These are phyloP conservation scores for Zapus hudsonius DNA, from an alignment of 2,113 vertebrate species.

Conservation along the genomic window DNA sequence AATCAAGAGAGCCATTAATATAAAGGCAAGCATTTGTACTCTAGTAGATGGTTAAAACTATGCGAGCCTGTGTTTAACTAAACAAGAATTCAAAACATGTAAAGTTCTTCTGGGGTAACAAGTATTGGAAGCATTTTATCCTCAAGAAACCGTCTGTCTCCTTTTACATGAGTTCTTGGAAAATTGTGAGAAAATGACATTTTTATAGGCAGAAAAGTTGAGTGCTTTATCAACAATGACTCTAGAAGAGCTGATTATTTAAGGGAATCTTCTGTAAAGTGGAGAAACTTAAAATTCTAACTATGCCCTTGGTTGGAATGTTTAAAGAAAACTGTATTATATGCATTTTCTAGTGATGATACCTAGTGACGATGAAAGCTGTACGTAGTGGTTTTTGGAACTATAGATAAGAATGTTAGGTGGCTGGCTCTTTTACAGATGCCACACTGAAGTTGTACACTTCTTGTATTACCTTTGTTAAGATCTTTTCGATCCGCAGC, in stretches of 20 bases:
- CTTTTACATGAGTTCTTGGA: constrained; percentile 51
- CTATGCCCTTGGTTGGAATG: not conserved
- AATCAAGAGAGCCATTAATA: constrained; percentile 65
- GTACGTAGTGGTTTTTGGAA: constrained; percentile 34
- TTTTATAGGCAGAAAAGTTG: constrained; percentile 63
- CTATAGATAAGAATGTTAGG: constrained; percentile 5
- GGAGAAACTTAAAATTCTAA: constrained; percentile 45
- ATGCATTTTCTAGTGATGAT: constrained; percentile 27
- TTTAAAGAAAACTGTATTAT: constrained; percentile 22
- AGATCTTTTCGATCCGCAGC: constrained; percentile 44
- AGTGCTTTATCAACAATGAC: constrained; percentile 46
- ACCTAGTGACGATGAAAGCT: not conserved
- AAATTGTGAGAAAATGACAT: constrained; percentile 23
- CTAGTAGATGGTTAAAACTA: constrained; percentile 57
- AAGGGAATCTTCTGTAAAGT: constrained; percentile 45
- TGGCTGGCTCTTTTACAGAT: constrained; percentile 24
- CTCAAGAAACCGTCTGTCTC: constrained; percentile 44
- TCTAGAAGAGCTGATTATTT: constrained; percentile 46
- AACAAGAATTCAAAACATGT: constrained; percentile 68
- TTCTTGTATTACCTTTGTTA: constrained; percentile 40
- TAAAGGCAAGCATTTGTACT: constrained; percentile 70
- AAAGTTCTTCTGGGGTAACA: constrained; percentile 58
- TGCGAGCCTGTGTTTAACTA: not conserved
- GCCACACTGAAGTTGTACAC: not conserved
- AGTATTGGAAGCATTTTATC: constrained; percentile 61